Base-by-base conservation (phyloP, 2,888 invertebrate species). In the Yponomeuta malinellus region DNA sequence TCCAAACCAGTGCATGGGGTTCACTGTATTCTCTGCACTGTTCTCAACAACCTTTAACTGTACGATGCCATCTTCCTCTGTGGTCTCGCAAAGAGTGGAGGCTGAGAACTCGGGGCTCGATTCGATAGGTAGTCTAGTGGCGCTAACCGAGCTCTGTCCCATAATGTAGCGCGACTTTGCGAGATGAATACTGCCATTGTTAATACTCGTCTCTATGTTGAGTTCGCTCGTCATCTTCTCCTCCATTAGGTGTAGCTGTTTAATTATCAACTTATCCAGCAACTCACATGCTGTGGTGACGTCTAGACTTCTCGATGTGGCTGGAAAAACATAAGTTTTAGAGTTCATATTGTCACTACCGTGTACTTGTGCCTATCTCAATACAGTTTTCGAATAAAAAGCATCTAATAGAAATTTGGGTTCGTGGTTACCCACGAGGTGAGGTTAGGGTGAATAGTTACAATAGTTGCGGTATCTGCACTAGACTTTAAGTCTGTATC, bases 1-100 rank as follows among this genome's bases (percentile, higher is more conserved):
- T 12, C 97, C 97, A 89, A 98, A 98, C 97, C 97, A 97, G 74
- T 94, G 95, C 48, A 97, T 82, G 0, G 98, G 97, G 83, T 98
- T 94, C 63, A 81, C 85, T 69, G 78, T 87, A 69, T 82, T 79
- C 29, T 83, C 82, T 23, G 78, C 76, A 71, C 79, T 77, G 74
- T 82, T 87, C 72, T 89, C 85, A 69, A 83, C 72, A 3, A 88
- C 77, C 74, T 84, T 84, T 84, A 78, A 89, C 78, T 81, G 92
- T 82, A 79, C 93, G 74, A 78, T 84, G 75, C 90, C 87, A 78
- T 87, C 85, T 70, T 89, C 89, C 59, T 89, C 88, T n/a, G 82
- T 78, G 8, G 79, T 80, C 74, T 87, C 81, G 76, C 89, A 90
- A 59, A 84, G 72, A 37, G 82, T 83, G 69, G 86, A 85, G 15